These are phyloP conservation scores for Acleris emargana DNA, from an alignment of 2,888 invertebrate genomes.

Conservation along the genomic window DNA sequence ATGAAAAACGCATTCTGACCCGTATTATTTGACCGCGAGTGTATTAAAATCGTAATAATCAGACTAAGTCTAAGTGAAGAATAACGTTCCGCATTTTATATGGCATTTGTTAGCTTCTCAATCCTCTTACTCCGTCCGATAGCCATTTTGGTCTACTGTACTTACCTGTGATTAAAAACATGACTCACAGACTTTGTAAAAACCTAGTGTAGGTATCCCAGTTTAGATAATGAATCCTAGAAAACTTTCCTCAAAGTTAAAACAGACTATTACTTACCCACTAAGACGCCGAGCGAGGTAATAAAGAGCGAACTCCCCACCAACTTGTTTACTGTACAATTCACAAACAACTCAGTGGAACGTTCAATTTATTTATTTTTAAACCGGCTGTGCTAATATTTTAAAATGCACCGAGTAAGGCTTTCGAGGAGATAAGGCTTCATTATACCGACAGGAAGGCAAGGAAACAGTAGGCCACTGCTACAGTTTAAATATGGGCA, in stretches of 20 bases:
- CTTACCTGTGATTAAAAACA: no score
- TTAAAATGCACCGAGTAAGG: slow-evolving; percentile 12
- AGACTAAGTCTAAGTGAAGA: no score
- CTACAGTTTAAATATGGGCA: not conserved
- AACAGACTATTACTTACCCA: slow-evolving; percentile 4
- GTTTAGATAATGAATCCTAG: no score
- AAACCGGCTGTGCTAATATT: slow-evolving; percentile 4
- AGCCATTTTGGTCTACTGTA: no score
- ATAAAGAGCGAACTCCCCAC: slow-evolving; percentile 9
- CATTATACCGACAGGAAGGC: slow-evolving; percentile 8
- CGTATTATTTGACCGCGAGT: no score
- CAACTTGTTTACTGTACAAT: slow-evolving; percentile 16
- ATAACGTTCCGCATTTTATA: no score
- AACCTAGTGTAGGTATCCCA: no score
- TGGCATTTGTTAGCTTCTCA: no score
- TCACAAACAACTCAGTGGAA: not conserved
- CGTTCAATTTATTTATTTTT: slow-evolving; percentile 21
- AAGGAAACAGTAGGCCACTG: slow-evolving; percentile 4
- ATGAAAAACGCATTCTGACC: no score
- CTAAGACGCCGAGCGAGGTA: slow-evolving; percentile 3
- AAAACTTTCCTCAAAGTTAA: slow-evolving; percentile 1
- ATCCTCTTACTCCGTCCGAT: no score
- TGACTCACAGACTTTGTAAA: no score
- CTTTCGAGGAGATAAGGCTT: slow-evolving; percentile 13
- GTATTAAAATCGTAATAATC: no score